Evolutionary conservation across 2,113 vertebrate species (phyloP).

Genomic region (Colaptes auratus): DNA sequence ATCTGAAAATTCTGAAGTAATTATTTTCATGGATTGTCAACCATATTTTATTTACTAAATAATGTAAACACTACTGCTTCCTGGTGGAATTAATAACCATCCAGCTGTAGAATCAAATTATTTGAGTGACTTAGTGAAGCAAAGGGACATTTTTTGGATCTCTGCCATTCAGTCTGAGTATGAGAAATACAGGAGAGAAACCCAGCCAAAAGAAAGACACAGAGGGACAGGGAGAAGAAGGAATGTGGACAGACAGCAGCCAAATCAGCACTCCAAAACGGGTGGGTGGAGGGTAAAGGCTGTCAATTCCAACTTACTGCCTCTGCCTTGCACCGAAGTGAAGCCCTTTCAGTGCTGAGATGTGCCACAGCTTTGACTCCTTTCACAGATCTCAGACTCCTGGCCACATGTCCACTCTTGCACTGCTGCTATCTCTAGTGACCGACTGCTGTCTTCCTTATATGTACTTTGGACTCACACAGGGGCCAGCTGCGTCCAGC

Average conservation of each 20-base stretch:
- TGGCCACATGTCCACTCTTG: fast-evolving
- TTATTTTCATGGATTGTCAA: neutral
- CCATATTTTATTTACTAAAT: neutral
- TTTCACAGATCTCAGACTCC: no score
- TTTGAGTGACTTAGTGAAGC: neutral
- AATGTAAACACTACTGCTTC: neutral
- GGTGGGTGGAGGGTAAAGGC: neutral
- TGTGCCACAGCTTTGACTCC: neutral
- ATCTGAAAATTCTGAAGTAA: neutral
- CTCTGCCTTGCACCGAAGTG: neutral
- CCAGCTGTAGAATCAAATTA: neutral
- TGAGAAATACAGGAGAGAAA: neutral
- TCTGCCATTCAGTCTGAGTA: neutral
- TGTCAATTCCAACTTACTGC: neutral
- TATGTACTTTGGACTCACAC: neutral
- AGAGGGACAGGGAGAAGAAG: neutral
- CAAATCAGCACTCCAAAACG: neutral
- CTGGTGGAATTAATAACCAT: neutral
- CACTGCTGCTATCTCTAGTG: neutral
- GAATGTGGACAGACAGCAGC: neutral
- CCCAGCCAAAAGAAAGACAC: neutral
- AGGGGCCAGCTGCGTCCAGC: neutral
- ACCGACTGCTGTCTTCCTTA: neutral
- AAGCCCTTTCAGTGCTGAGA: neutral
- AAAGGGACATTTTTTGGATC: neutral